Conservation (phyloP, 2,797 vertebrate species). For the Emys orbicularis region DNA sequence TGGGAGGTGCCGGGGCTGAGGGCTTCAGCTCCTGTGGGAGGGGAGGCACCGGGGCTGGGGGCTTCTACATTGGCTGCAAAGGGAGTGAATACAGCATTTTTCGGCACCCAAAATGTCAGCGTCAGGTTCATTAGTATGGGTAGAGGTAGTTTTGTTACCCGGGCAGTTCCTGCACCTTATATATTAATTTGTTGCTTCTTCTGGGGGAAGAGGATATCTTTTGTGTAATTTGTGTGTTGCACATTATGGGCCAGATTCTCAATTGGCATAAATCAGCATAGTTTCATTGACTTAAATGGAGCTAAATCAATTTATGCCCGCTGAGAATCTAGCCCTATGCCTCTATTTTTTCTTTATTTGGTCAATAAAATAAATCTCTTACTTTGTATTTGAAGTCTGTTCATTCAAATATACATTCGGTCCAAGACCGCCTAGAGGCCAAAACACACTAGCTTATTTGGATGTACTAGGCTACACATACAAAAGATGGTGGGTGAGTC, state of each 20-base stretch:
- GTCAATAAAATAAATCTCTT: not conserved
- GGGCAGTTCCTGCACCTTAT: not conserved
- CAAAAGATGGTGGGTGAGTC: not conserved
- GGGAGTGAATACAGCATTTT: not conserved
- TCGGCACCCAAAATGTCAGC: not conserved
- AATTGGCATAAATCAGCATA: not conserved
- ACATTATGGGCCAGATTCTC: not conserved
- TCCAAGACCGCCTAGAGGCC: not conserved
- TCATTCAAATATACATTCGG: not conserved
- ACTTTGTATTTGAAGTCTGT: not conserved
- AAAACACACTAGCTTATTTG: not conserved
- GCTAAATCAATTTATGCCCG: not conserved
- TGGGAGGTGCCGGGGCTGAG: no score
- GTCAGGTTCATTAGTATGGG: not conserved
- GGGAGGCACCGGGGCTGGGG: no score
- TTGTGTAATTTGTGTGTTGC: not conserved
- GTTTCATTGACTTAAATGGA: not conserved
- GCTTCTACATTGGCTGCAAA: not conserved
- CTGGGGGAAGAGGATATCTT: not conserved
- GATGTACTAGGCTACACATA: not conserved
- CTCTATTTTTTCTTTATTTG: not conserved
- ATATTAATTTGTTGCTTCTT: not conserved
- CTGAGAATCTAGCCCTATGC: not conserved
- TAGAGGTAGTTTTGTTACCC: not conserved
- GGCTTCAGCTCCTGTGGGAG: no score